Evolutionary conservation across 2,888 invertebrate genomes (phyloP).

Genomic region (Caenorhabditis becei): DNA sequence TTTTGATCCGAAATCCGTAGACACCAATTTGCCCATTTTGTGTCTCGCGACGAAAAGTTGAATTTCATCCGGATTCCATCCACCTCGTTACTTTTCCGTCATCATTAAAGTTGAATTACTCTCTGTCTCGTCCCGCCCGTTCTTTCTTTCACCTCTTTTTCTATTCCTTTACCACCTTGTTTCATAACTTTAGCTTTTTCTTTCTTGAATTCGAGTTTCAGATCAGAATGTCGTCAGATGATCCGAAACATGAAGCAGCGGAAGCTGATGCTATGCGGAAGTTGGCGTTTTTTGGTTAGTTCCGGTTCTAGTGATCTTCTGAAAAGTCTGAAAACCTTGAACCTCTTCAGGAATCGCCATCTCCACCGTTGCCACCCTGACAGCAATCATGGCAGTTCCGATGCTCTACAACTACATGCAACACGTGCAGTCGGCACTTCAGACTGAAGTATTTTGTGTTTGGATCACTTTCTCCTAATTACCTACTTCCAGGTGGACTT

Average conservation of each 20-base stretch:
- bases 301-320: background rate
- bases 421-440: constrained; percentile 75
- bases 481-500: constrained; percentile 66
- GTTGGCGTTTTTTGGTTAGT: constrained; percentile 72
- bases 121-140: background rate
- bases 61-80: background rate
- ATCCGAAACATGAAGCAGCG: constrained; percentile 54
- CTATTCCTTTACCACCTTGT: background rate
- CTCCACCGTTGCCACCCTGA: constrained; percentile 75
- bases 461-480: background rate
- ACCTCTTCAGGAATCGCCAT: constrained; percentile 62
- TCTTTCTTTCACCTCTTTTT: background rate
- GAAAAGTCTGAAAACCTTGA: background rate
- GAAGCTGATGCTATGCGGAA: constrained; percentile 71
- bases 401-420: constrained; percentile 80
- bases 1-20: too few species aligned
- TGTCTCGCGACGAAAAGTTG: background rate
- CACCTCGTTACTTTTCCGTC: background rate
- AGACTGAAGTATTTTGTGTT: constrained; percentile 65
- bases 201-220: background rate
- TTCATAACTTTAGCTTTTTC: constrained; percentile 18
- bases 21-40: too few species aligned
- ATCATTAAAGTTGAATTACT: constrained; percentile 4
- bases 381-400: constrained; percentile 76
- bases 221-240: constrained; percentile 14